Evolutionary conservation across 2,888 invertebrate species (phyloP).

Genomic region (Phengaris arion): DNA sequence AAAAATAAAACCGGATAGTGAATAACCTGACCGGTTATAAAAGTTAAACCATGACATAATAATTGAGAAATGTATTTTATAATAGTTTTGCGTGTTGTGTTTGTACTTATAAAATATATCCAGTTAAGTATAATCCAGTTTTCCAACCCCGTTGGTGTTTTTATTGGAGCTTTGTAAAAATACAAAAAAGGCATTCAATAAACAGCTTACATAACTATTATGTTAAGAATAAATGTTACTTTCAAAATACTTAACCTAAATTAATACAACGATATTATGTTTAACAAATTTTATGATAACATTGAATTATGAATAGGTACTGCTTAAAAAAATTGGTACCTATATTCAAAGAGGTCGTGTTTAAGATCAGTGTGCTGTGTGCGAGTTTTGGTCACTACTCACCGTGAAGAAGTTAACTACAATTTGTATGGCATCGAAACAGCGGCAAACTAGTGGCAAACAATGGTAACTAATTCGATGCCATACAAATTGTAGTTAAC

Average conservation of each 20-base stretch:
- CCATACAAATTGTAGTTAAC: too few relatives aligned
- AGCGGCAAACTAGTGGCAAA: too few relatives aligned
- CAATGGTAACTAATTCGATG: too few relatives aligned
- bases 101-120: background rate
- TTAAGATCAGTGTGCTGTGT: too few relatives aligned
- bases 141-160: background rate
- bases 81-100: background rate
- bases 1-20: too few relatives aligned
- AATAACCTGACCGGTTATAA: background rate
- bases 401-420: too few relatives aligned
- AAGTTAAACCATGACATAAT: background rate
- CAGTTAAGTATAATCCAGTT: background rate
- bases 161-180: background rate
- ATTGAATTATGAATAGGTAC: background rate
- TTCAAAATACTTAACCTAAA: slow-evolving; percentile 7
- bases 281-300: background rate
- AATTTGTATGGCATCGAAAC: too few relatives aligned
- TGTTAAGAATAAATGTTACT: slow-evolving; percentile 2
- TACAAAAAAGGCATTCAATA: background rate
- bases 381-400: too few relatives aligned
- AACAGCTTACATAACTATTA: background rate
- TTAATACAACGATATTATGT: background rate
- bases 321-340: too few relatives aligned
- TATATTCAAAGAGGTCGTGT: too few relatives aligned
- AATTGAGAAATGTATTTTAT: slow-evolving; percentile 1